These are phyloP conservation scores for Bombus superbus DNA, from an alignment of 1,140 invertebrate genomes.

Conservation along the genomic window DNA sequence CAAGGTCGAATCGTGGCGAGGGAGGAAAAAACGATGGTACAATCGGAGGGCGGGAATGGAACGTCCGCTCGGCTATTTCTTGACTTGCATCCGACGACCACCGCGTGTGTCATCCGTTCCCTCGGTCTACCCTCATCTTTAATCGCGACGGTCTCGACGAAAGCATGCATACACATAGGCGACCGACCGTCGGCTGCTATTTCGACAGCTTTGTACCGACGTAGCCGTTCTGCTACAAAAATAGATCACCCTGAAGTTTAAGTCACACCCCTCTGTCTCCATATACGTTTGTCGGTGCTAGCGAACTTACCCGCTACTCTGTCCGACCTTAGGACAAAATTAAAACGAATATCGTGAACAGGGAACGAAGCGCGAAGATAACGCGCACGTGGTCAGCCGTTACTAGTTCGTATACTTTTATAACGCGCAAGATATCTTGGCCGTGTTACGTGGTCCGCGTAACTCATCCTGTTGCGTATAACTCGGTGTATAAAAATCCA, in stretches of 20 bases:
- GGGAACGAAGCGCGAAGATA: constrained; percentile 1
- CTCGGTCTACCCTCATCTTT: neutral
- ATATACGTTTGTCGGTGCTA: constrained; percentile 30
- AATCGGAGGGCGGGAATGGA: neutral
- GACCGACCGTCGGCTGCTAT: constrained; percentile 54
- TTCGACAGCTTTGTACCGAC: constrained; percentile 61
- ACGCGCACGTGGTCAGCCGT: constrained; percentile 3
- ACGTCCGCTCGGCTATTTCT: constrained; percentile 1
- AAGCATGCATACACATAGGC: constrained; percentile 36
- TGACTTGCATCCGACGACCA: neutral
- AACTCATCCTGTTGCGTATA: neutral
- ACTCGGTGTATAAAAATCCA: neutral
- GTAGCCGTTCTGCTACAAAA: constrained; percentile 54
- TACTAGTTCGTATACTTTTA: neutral
- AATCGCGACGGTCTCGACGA: constrained; percentile 27
- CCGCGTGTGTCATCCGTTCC: neutral
- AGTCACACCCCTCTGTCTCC: constrained; percentile 17
- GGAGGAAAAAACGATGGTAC: neutral
- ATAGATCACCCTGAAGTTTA: constrained; percentile 74
- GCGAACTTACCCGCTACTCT: constrained; percentile 39
- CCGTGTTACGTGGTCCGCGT: neutral
- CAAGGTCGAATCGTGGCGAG: neutral
- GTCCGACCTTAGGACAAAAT: constrained; percentile 34
- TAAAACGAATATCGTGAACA: constrained; percentile 30
- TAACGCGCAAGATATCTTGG: neutral